A percentile compares a stretch with the other conserved stretches of the same genome.
phyloP scores from a whole-genome alignment of 2,888 invertebrate genomes.

The Hirudinaria manillensis region DNA sequence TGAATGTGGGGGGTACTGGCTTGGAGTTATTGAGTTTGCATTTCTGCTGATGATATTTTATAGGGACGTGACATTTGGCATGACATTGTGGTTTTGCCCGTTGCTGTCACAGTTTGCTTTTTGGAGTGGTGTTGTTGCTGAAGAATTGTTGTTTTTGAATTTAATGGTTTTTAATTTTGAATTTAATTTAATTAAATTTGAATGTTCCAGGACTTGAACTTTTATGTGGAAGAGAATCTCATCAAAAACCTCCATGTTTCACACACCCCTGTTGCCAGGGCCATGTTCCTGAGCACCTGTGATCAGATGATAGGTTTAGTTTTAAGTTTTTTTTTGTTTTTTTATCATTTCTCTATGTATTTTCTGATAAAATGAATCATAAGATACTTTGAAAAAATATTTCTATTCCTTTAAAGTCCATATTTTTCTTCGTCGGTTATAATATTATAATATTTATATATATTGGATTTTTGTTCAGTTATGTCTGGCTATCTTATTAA shows the following conservation, averaged over 20 bases:
- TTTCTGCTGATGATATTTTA: not conserved
- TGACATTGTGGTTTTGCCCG: too few species aligned
- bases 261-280: constrained; percentile 23
- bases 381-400: too few species aligned
- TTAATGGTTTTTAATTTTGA: not conserved
- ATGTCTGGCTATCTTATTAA: not conserved
- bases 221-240: constrained; percentile 25
- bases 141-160: not conserved
- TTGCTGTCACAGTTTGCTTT: too few species aligned
- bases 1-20: not conserved
- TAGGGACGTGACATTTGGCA: too few species aligned
- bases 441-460: not conserved
- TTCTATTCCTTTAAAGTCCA: too few species aligned
- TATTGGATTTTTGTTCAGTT: not conserved
- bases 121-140: too few species aligned
- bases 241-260: constrained; percentile 20
- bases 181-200: not conserved
- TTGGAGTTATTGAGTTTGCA: too few species aligned
- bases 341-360: not conserved
- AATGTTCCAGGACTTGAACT: constrained; percentile 24
- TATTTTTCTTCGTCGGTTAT: too few species aligned
- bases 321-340: constrained; percentile 9
- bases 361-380: not conserved
- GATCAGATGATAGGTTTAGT: constrained; percentile 23
- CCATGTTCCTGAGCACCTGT: not conserved